These are phyloP conservation scores for Paedocypris sp. DNA, from an alignment of 2,113 vertebrate species.

Conservation along the genomic window DNA sequence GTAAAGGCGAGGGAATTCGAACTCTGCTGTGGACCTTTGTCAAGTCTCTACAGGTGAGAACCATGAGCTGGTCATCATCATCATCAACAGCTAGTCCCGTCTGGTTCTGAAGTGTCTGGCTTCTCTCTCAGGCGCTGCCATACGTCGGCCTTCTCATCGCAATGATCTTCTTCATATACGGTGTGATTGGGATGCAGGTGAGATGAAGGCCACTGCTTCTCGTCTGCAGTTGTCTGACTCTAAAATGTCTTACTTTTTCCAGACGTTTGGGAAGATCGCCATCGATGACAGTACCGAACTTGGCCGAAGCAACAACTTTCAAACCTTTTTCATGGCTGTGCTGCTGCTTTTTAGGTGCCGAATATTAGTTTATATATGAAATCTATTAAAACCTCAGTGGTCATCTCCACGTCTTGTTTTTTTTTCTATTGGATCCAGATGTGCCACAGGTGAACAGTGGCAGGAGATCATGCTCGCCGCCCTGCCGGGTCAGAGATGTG, in stretches of 20 bases:
- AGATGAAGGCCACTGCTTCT: not conserved
- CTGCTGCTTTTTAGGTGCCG: slow-evolving; percentile 83
- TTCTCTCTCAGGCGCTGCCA: slow-evolving; percentile 65
- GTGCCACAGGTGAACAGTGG: slow-evolving; percentile 81
- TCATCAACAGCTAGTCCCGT: not conserved
- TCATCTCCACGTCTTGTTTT: too few relatives aligned
- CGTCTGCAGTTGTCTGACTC: not conserved
- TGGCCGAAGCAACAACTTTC: slow-evolving; percentile 87
- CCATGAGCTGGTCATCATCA: too few relatives aligned
- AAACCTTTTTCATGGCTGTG: slow-evolving; percentile 83
- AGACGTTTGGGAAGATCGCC: slow-evolving; percentile 87
- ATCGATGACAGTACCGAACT: slow-evolving; percentile 78
- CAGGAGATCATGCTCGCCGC: slow-evolving; percentile 75
- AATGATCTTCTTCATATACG: slow-evolving; percentile 94
- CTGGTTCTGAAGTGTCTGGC: not conserved
- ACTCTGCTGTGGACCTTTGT: slow-evolving; percentile 97
- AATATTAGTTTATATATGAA: not conserved
- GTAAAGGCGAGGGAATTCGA: slow-evolving; percentile 93
- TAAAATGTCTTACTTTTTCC: not conserved
- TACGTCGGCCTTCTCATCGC: slow-evolving; percentile 88
- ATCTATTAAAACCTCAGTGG: not conserved
- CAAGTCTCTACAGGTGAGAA: slow-evolving; percentile 89
- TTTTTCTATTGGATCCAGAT: slow-evolving; percentile 53
- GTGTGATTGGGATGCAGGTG: slow-evolving; percentile 89
- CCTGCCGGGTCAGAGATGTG: slow-evolving; percentile 78